Evolutionary conservation across 2,113 vertebrate species (phyloP).

Genomic region (Heterocephalus glaber): DNA sequence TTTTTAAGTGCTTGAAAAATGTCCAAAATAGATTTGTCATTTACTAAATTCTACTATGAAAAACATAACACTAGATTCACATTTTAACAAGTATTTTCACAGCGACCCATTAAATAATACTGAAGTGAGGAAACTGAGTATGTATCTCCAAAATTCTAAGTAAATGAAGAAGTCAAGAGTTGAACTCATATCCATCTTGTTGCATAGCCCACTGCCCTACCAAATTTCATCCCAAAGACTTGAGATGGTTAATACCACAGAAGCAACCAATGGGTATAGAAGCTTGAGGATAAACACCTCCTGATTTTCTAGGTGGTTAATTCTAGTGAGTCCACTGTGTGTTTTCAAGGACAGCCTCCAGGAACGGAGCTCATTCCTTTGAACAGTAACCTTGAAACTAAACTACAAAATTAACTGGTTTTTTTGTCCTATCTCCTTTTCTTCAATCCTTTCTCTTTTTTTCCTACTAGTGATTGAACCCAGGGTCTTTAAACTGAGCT

Average conservation of each 20-base stretch:
- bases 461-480: neutral
- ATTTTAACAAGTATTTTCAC: neutral
- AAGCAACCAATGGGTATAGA: neutral
- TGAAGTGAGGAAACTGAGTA: neutral
- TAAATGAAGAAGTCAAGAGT: neutral
- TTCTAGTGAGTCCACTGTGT: neutral
- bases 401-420: neutral
- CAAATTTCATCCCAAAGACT: neutral
- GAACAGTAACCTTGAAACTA: neutral
- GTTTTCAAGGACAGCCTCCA: neutral
- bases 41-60: conserved; percentile 28
- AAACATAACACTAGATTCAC: neutral
- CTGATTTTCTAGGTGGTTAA: neutral
- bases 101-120: neutral
- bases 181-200: neutral
- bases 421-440: neutral
- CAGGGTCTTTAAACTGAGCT: neutral
- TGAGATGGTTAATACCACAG: neutral
- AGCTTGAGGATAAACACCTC: neutral
- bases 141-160: neutral
- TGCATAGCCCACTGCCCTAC: neutral
- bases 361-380: neutral
- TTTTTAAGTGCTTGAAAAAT: conserved; percentile 43
- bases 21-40: neutral
- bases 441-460: neutral